Evolutionary conservation across 2,113 vertebrate species (phyloP), one percentile per base, ranked within the genome.

Genomic region (Sinocyclocheilus rhinocerous): DNA sequence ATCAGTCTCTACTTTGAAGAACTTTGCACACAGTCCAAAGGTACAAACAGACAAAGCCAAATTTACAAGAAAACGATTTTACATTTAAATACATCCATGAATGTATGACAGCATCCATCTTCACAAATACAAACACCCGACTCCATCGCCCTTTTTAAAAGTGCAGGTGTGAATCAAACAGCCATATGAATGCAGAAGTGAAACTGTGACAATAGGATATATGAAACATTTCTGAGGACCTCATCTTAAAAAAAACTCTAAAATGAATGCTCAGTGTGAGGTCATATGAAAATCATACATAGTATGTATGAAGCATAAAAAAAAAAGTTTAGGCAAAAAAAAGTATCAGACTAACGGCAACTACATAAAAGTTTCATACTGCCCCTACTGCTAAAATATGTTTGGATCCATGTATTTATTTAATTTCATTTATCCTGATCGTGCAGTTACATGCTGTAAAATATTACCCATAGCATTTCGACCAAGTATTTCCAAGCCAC

Each of bases 151-250:
- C 1, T 48, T 76, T 75, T 24, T 13, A n/a, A n/a, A 48, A 75
- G 33, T 29, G 18, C 80, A 82, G 80, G 80, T 82, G 80, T 52
- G 42, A 69, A 69, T 82, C n/a, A 69, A 50, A 69, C 45, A 82
- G 65, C 61, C 13, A 81, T 26, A 22, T 36, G n/a, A 59, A 81
- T 83, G 42, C 72, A 87, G 80, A 87, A 87, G 79, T 83, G 79
- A 87, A 87, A 82, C 45, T 24, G 11, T 39, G 57, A 10, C 4
- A 15, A 77, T 52, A 15, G 13, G 15, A 50, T 50, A 48, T 48
- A 48, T 3, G 3, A 48, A 48, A 48, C 45, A 48, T 11, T 48
- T 48, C 45, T 12, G 45, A 48, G 45, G 45, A 48, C 3, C 45
- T 48, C 45, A 3, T 48, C 45, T 48, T 12, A 48, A 48, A 48